phyloP scores from a whole-genome alignment of 30 jellyfish, hydroid and myxozoan species.

The Nemopilema nomurai region DNA sequence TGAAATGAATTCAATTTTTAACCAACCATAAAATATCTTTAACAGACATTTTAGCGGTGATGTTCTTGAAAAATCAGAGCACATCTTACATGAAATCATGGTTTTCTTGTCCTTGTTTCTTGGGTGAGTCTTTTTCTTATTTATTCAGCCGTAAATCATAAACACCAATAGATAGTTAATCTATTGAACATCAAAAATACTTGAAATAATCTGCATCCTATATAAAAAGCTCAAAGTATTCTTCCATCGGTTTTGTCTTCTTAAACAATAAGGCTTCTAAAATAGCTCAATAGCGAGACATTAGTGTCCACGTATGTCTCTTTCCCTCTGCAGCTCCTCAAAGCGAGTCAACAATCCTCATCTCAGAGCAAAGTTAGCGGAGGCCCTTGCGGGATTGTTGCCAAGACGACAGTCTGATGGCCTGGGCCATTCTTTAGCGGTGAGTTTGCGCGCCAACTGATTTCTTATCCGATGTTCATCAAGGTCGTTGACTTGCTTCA shows the following conservation, averaged over 20 bases:
- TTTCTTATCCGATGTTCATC: background rate
- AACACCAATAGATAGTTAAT: background rate
- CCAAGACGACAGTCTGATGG: slow-evolving; percentile 63
- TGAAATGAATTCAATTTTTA: no score
- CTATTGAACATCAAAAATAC: no score
- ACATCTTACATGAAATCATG: slow-evolving; percentile 67
- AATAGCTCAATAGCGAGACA: no score
- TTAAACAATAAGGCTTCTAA: no score
- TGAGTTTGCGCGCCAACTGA: slow-evolving; percentile 27
- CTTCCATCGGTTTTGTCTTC: background rate
- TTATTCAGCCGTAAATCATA: background rate
- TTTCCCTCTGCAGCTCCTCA: slow-evolving; percentile 54
- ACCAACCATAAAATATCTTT: no score
- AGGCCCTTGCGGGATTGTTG: slow-evolving; percentile 88
- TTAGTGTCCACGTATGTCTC: no score
- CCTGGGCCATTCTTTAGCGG: slow-evolving; percentile 51
- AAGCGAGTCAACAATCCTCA: slow-evolving; percentile 92
- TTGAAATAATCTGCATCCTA: no score
- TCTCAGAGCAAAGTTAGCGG: slow-evolving; percentile 95
- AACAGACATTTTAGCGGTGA: slow-evolving; percentile 63
- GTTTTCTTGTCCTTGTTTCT: slow-evolving; percentile 82
- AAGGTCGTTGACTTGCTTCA: background rate
- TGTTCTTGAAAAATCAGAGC: slow-evolving; percentile 36
- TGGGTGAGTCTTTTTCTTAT: slow-evolving; percentile 57
- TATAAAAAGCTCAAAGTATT: no score